Base-by-base conservation (phyloP, 2,113 vertebrate genomes). In the Chrysemys picta region DNA sequence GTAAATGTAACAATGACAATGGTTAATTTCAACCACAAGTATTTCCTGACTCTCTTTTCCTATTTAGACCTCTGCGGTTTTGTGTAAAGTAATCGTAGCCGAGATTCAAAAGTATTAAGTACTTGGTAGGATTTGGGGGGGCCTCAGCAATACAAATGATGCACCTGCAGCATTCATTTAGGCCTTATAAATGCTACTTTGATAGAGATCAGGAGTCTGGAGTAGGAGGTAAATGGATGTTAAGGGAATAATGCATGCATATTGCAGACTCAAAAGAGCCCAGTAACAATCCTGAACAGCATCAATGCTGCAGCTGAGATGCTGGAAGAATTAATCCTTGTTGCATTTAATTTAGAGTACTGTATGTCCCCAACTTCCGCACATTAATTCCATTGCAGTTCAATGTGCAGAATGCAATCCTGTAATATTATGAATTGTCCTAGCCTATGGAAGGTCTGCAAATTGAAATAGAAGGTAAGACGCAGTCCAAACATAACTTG, bases 121-220 rank as follows among this genome's bases (percentile, higher is more conserved):
- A 12, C 69, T 69, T 79, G 80, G 82, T 54, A 80, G 65, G 21
- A 24, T 89, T 94, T 91, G 21, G 21, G 53, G 8, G 53, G 53
- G 8, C 16, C 79, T 94, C 50, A 88, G 84, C 35, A 53, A 56
- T 85, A 96, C 91, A 96, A 95, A 38, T 88, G 54, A 93, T 93
- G 96, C 92, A 93, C 91, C 94, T 96, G 57, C 96, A 98, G 93
- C 95, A 96, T 93, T 45, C 57, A 87, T 91, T 91, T 82, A 90
- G 88, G 87, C 96, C 94, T 96, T 94, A 78, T 89, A 95, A 97
- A 97, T 96, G 96, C 85, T 94, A 95, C 93, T 95, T 96, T 97
- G 89, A 94, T 92, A 96, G 95, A 96, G 90, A 95, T 0, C 25
- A 42, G 3, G 96, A 96, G 93, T 97, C 87, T 91, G 90, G 94